A percentile compares a stretch with the other conserved stretches of the same genome.
phyloP scores from a whole-genome alignment of 2,888 invertebrate species.

The Leucophora obtusa region DNA sequence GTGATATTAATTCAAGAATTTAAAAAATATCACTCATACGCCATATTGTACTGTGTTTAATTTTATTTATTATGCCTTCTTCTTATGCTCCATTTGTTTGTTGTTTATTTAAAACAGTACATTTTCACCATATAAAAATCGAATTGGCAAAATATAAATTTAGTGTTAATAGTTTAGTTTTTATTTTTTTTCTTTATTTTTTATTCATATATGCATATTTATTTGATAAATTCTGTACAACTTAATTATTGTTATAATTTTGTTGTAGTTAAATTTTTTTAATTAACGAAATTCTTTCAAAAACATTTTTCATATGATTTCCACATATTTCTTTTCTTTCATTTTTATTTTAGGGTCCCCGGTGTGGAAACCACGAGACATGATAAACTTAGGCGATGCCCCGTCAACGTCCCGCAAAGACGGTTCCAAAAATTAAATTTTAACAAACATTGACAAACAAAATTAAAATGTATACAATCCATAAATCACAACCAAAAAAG shows the following conservation, averaged over 20 bases:
- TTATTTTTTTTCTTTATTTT: too few species aligned
- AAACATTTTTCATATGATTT: conserved; percentile 78
- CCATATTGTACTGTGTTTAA: neutral
- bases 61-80: neutral
- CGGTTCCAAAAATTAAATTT: conserved; percentile 78
- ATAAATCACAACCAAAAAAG: conserved; percentile 61
- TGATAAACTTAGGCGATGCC: conserved; percentile 82
- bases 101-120: neutral
- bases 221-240: conserved; percentile 24
- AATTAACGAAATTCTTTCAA: conserved; percentile 71
- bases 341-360: conserved; percentile 93
- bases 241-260: conserved; percentile 34
- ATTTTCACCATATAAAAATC: neutral
- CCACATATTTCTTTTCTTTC: conserved; percentile 78
- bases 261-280: conserved; percentile 65
- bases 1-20: too few species aligned
- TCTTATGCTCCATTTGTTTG: neutral
- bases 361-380: conserved; percentile 98
- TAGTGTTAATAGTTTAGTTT: neutral
- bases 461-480: conserved; percentile 42
- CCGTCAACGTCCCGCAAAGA: conserved; percentile 80
- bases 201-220: conserved; percentile 15
- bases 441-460: conserved; percentile 55
- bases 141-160: conserved; percentile 17
- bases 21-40: too few species aligned